These are phyloP conservation scores for Drosophila tani DNA, from an alignment of 1,140 invertebrate genomes.

Conservation along the genomic window DNA sequence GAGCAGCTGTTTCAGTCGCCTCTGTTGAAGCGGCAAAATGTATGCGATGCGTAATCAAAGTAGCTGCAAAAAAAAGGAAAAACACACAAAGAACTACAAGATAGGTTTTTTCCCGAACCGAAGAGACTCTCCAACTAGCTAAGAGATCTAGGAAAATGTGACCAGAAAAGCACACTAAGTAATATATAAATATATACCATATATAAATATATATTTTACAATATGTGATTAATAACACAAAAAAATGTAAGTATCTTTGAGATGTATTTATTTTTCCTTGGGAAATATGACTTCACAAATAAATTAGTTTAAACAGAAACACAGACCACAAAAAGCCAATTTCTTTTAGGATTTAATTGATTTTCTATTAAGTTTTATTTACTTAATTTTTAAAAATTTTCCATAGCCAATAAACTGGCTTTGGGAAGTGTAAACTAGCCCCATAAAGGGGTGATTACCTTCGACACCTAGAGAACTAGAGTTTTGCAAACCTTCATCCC, in stretches of 20 bases:
- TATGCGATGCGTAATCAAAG: constrained; percentile 44
- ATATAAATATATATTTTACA: neutral
- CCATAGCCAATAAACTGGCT: no score
- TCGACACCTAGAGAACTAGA: constrained; percentile 1
- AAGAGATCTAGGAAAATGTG: no score
- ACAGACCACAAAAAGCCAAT: neutral
- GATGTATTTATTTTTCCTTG: no score
- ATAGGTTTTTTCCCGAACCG: constrained; percentile 3
- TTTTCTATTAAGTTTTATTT: no score
- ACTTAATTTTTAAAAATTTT: no score
- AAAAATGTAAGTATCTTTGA: no score
- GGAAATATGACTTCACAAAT: no score
- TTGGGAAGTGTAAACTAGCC: no score
- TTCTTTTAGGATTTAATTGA: no score
- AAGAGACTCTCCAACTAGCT: no score
- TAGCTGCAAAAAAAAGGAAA: neutral
- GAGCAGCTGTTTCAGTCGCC: constrained; percentile 37
- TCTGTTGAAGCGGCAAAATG: constrained; percentile 41
- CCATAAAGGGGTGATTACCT: neutral
- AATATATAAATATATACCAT: neutral
- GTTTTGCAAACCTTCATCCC: neutral
- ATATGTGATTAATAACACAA: no score
- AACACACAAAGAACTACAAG: constrained; percentile 9
- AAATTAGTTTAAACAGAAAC: neutral
- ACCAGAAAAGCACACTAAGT: no score